Conservation (phyloP, 1,140 invertebrate species). For the Drosophila lacteicornis region DNA sequence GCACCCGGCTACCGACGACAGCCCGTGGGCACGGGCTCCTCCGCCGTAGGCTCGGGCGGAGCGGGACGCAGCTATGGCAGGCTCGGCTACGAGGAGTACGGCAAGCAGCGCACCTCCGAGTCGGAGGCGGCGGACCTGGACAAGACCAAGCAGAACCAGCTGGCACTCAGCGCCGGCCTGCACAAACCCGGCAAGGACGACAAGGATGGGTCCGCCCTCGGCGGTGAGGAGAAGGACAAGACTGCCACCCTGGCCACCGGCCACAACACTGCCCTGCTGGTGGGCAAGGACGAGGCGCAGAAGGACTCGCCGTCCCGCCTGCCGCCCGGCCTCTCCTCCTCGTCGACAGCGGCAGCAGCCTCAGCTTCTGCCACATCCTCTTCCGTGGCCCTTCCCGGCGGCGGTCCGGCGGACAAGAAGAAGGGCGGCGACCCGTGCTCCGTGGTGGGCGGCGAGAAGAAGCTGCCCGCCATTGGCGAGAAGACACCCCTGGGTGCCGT, state of each 20-base stretch:
- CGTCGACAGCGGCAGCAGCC: neutral
- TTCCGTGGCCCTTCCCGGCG: slow-evolving; percentile 12
- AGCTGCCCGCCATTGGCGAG: slow-evolving; percentile 61
- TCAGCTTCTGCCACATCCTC: slow-evolving; percentile 9
- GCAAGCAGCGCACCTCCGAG: slow-evolving; percentile 80
- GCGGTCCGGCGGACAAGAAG: slow-evolving; percentile 50
- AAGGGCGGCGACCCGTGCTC: slow-evolving; percentile 13
- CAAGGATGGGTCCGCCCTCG: slow-evolving; percentile 37
- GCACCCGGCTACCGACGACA: slow-evolving; percentile 23
- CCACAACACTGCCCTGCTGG: slow-evolving; percentile 65
- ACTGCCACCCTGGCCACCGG: slow-evolving; percentile 42
- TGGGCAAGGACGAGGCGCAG: slow-evolving; percentile 62
- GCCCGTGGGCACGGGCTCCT: slow-evolving; percentile 15
- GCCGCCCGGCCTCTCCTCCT: slow-evolving; percentile 60
- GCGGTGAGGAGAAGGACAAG: slow-evolving; percentile 66
- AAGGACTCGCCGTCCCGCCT: slow-evolving; percentile 41
- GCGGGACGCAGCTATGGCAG: slow-evolving; percentile 85
- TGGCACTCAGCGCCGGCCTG: slow-evolving; percentile 88
- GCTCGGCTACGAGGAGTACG: slow-evolving; percentile 85
- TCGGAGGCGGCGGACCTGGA: slow-evolving; percentile 85
- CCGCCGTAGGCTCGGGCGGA: slow-evolving; percentile 21
- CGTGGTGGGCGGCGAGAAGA: slow-evolving; percentile 54
- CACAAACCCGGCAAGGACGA: slow-evolving; percentile 85
- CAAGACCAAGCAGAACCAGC: slow-evolving; percentile 89
- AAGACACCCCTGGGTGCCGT: slow-evolving; percentile 50